Base-by-base conservation (phyloP, 2,888 invertebrate genomes). In the Branchipolynoe longqiensis region DNA sequence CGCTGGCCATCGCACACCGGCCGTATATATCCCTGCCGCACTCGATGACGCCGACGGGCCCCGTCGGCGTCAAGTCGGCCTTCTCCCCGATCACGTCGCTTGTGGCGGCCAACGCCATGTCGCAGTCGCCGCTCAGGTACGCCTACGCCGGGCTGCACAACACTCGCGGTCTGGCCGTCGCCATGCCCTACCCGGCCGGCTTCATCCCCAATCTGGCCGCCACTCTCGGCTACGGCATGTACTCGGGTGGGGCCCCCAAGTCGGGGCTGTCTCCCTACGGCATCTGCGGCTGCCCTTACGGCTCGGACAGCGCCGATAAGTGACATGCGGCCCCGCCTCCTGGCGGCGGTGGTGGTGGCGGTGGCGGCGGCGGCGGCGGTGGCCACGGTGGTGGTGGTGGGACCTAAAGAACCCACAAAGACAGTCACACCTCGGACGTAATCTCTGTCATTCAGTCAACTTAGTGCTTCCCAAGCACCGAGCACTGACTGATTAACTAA, bases 31-130 rank as follows among this genome's bases (percentile, higher is more conserved):
- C 64, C n/a, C 59, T 83, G 58, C 86, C 83, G 62, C 73, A 62
- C 69, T 59, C 62, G 8, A 38, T 84, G 36, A 83, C 41, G 74
- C 56, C 86, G 48, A 25, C 62, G 31, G 87, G 87, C 36, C n/a
- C n/a, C n/a, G 85, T 90, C 28, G 87, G 89, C 31, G 89, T 92
- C 84, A 92, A 92, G 87, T 92, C 92, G 25, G 92, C 92, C 48
- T 93, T 93, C 87, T 92, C 93, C 8, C 92, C 92, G 0, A 92
- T 92, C 84, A 89, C 83, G 18, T 83, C 83, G 25, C 56, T 85
- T 40, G 86, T 58, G 4, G 25, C 84, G 14, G 64, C 83, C 18
- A 62, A 84, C 33, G 31, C 83, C 36, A 78, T 78, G 78, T 41
- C 48, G 0, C 28, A 56, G 58, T 40, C 62, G 2, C 40, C 85